These are phyloP conservation scores for Leptinotarsa rubiginosa DNA, from an alignment of 2,888 invertebrate genomes.

Conservation along the genomic window DNA sequence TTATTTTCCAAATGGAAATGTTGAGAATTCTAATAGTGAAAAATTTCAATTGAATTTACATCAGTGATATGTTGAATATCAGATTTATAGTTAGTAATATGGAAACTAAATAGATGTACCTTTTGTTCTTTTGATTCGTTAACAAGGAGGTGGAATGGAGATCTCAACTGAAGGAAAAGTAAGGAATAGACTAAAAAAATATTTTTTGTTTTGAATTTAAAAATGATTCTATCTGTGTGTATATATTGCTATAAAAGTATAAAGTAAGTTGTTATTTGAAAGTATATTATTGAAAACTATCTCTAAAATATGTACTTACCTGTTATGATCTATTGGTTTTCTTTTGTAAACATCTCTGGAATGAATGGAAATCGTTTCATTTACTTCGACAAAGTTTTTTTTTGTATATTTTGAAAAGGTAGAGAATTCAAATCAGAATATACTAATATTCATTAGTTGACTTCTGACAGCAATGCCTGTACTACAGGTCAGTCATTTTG, in stretches of 20 bases:
- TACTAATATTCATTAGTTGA: background rate
- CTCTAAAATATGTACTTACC: slow-evolving; percentile 17
- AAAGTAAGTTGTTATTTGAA: slow-evolving; percentile 33
- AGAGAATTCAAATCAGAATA: slow-evolving; percentile 6
- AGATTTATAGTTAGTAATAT: too few relatives aligned
- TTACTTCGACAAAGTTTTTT: background rate
- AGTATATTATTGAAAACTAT: slow-evolving; percentile 16
- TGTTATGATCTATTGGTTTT: slow-evolving; percentile 23
- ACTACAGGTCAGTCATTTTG: background rate
- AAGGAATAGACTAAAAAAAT: background rate
- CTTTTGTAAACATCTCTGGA: slow-evolving; percentile 17
- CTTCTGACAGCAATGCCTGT: background rate
- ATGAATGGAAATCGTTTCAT: background rate
- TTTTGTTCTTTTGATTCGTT: too few relatives aligned
- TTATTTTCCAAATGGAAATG: too few relatives aligned
- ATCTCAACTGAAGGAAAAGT: background rate
- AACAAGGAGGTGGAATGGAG: too few relatives aligned
- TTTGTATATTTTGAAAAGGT: background rate
- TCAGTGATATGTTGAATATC: too few relatives aligned
- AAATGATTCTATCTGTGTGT: slow-evolving; percentile 31
- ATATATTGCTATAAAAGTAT: slow-evolving; percentile 28
- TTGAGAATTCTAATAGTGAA: too few relatives aligned
- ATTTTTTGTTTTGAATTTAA: slow-evolving; percentile 22
- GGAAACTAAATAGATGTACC: too few relatives aligned
- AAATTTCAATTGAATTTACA: too few relatives aligned